Evolutionary conservation across 2,113 vertebrate species (phyloP).

Genomic region (Cichladusa arquata): DNA sequence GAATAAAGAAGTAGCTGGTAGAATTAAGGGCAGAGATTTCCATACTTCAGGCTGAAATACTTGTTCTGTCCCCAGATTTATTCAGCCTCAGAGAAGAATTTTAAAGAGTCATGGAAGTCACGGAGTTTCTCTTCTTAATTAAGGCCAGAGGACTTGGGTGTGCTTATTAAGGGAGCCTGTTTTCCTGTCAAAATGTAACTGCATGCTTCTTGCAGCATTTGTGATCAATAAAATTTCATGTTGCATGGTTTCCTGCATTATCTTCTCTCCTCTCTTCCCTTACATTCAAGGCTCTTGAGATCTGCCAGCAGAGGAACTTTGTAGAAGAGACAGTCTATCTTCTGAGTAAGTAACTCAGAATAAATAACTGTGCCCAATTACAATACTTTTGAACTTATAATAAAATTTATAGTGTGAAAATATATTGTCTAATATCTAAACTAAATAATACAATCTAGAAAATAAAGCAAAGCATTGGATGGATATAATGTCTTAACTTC

Average conservation of each 20-base stretch:
- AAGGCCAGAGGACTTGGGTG: not conserved
- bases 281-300: slow-evolving; percentile 88
- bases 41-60: not conserved
- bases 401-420: not conserved
- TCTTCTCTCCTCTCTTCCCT: not conserved
- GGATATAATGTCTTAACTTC: not conserved
- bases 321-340: slow-evolving; percentile 97
- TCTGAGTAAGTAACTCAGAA: slow-evolving; percentile 84
- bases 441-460: not conserved
- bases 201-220: not conserved
- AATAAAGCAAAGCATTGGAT: not conserved
- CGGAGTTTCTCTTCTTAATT: not conserved
- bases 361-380: not conserved
- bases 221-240: not conserved
- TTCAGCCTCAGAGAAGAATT: not conserved
- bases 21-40: not conserved
- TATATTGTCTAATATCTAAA: not conserved
- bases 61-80: not conserved
- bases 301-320: slow-evolving; percentile 97
- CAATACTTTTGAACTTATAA: not conserved
- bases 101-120: not conserved
- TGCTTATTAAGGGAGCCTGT: not conserved
- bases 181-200: not conserved
- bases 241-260: not conserved
- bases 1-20: not conserved